These are phyloP conservation scores for Pseudomyrmex pallidus DNA, from an alignment of 1,140 invertebrate species.

Conservation along the genomic window DNA sequence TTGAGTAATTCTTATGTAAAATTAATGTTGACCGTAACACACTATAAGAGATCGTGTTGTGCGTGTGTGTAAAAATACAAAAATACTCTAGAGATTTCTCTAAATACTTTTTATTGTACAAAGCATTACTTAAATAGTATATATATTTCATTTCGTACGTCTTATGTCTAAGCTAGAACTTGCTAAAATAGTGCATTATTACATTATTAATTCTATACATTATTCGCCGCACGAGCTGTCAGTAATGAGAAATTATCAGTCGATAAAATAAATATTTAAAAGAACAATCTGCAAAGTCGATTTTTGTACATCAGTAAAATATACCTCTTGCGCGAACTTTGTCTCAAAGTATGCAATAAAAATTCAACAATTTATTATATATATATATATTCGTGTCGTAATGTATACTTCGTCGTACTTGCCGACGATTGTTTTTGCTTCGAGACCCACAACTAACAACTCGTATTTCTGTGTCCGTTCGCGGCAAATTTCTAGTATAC, in stretches of 20 bases:
- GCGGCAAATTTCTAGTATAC: conserved; percentile 67
- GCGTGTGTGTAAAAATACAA: conserved; percentile 1
- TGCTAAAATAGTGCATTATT: conserved; percentile 77
- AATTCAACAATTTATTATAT: neutral
- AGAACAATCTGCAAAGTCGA: neutral
- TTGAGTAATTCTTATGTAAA: neutral
- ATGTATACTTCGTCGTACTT: conserved; percentile 2
- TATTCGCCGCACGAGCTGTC: conserved; percentile 68
- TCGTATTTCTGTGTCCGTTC: conserved; percentile 57
- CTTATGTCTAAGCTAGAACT: conserved; percentile 67
- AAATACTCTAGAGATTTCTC: conserved; percentile 66
- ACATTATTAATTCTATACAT: conserved; percentile 72
- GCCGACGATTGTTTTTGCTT: neutral
- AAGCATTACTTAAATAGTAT: conserved; percentile 84
- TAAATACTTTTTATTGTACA: conserved; percentile 84
- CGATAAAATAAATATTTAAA: conserved; percentile 46
- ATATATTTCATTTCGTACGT: conserved; percentile 74
- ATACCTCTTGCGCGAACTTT: neutral
- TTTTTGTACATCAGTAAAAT: no score
- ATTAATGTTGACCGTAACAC: neutral
- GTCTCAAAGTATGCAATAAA: neutral
- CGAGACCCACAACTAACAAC: conserved; percentile 58
- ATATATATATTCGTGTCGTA: no score
- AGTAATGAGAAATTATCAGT: conserved; percentile 41
- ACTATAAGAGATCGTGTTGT: no score